Evolutionary conservation across 2,888 invertebrate genomes (phyloP), one percentile per base, ranked within the genome.

Genomic region (Antheraea yamamai): DNA sequence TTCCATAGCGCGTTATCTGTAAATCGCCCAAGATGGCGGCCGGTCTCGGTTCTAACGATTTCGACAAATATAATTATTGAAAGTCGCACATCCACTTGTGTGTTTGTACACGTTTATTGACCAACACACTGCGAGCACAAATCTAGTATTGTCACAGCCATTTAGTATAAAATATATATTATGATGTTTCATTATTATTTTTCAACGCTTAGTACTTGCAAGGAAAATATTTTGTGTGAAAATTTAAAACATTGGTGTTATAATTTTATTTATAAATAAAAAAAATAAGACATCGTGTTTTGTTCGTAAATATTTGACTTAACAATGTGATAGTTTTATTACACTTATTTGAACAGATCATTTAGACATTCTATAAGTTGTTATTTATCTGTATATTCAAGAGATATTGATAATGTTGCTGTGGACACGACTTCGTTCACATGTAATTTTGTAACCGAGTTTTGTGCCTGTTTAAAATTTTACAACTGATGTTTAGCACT

Each of bases 51-150:
- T 87, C 91, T 94, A 94, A 94, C 91, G 83, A 85, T 88, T 91
- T 89, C 86, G 81, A 91, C 90, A 94, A 93, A 94, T 91, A 93
- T 92, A 91, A 94, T 94, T 94, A 94, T 93, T 92, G 91, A 87
- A 91, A 91, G 92, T 94, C 93, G 86, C 94, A 93, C 93, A 88
- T 91, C 86, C 87, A 83, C 77, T 77, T 77, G 70, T 77, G 70
- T 92, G 87, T 93, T 93, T 92, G 92, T 88, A 88, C 82, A 91
- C 82, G 87, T 90, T 91, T 91, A 93, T 92, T 93, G 90, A 87
- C 89, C 87, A 90, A 89, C 89, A 83, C 80, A 82, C 81, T 77
- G 78, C 79, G 76, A 79, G 81, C 81, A 83, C 81, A 81, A 81
- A 83, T 84, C 77, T 79, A 79, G 78, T 84, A 87, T 86, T 86